These are phyloP conservation scores for Acleris cristana DNA, from an alignment of 2,888 invertebrate genomes.

Conservation along the genomic window DNA sequence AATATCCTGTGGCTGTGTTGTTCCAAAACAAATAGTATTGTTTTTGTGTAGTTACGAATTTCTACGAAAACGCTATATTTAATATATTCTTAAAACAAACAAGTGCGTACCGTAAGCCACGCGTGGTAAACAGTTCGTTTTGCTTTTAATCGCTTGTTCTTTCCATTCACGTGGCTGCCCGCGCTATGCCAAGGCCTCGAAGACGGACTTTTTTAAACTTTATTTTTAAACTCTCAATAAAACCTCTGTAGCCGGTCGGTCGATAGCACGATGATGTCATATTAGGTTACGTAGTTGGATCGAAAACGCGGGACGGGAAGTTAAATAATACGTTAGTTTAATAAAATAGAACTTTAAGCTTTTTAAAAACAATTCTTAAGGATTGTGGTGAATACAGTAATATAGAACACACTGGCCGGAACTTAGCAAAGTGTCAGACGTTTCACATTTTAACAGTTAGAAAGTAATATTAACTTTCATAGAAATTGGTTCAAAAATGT, in stretches of 20 bases:
- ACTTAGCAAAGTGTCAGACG: no score
- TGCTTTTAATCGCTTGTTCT: slow-evolving; percentile 5
- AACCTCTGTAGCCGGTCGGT: slow-evolving; percentile 19
- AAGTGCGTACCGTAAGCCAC: neutral
- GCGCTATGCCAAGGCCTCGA: slow-evolving; percentile 17
- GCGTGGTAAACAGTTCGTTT: slow-evolving; percentile 13
- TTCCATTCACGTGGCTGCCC: neutral
- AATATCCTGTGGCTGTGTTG: slow-evolving; percentile 8
- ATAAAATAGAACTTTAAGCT: no score
- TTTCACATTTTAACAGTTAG: no score
- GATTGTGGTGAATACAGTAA: no score
- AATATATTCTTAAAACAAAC: slow-evolving; percentile 29
- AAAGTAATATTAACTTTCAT: neutral
- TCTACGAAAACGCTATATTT: slow-evolving; percentile 22
- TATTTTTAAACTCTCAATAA: slow-evolving; percentile 16
- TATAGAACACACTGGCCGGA: no score
- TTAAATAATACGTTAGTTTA: no score
- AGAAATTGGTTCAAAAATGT: neutral
- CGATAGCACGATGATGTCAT: slow-evolving; percentile 20
- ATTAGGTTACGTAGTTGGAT: slow-evolving; percentile 7
- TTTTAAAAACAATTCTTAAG: no score
- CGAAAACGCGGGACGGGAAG: neutral
- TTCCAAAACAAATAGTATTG: slow-evolving; percentile 6
- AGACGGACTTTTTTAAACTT: slow-evolving; percentile 3
- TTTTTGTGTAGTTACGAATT: slow-evolving; percentile 31